phyloP scores from a whole-genome alignment of 1,140 invertebrate species.

The Pachyrhynchus sulphureomaculatus region DNA sequence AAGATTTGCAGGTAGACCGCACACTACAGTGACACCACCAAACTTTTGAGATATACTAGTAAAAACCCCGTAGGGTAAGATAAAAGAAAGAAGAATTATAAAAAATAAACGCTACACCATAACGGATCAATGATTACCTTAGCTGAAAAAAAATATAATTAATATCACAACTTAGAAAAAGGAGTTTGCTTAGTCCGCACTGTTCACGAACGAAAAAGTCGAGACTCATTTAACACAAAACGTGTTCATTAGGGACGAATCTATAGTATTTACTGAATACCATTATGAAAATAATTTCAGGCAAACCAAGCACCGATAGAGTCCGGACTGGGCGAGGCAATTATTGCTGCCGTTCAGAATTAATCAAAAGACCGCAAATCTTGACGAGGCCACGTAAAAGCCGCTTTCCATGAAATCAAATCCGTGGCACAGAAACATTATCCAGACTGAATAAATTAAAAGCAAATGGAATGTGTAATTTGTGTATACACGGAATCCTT shows the following conservation, averaged over 20 bases:
- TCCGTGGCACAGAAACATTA: conserved; percentile 1
- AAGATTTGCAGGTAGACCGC: too few species aligned
- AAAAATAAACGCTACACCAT: too few species aligned
- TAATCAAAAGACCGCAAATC: conserved; percentile 26
- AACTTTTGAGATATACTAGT: too few species aligned
- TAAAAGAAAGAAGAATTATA: too few species aligned
- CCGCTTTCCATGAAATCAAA: conserved; percentile 12
- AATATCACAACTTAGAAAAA: too few species aligned
- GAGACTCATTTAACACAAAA: conserved; percentile 5
- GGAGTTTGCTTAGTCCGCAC: too few species aligned
- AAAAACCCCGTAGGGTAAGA: too few species aligned
- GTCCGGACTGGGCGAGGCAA: conserved; percentile 1
- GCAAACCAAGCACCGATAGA: conserved; percentile 5
- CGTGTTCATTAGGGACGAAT: conserved; percentile 1
- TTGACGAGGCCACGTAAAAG: conserved; percentile 18
- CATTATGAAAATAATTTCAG: conserved; percentile 22
- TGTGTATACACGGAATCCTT: too few species aligned
- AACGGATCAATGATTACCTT: too few species aligned
- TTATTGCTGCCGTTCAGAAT: conserved; percentile 16
- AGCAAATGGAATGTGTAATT: conserved; percentile 9
- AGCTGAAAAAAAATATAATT: too few species aligned
- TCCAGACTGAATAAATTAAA: conserved; percentile 8
- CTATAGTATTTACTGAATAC: conserved; percentile 2
- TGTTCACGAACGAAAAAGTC: too few species aligned
- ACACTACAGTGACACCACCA: too few species aligned